Percentiles rank a stretch among this genome's conserved stretches.
Conservation (phyloP, 2,113 vertebrate species). For the Aspidoscelis tigris region DNA sequence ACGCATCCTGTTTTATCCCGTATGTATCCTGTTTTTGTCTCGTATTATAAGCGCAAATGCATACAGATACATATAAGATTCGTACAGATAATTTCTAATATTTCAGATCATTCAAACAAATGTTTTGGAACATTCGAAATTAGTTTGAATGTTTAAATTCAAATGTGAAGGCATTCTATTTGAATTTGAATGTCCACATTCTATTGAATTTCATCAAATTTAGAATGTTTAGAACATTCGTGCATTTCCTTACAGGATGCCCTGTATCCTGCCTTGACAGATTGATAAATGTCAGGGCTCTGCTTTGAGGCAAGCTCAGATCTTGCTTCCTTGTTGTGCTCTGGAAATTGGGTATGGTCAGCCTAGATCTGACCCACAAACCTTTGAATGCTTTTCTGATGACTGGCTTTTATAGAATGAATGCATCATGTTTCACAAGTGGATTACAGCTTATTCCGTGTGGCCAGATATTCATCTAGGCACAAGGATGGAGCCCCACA, state of each 20-base stretch:
- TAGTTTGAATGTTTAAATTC: too few species aligned
- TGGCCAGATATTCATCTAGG: constrained; percentile 61
- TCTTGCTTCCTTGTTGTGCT: constrained; percentile 7
- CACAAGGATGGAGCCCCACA: constrained; percentile 38
- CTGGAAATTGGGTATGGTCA: constrained; percentile 11
- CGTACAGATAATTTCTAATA: too few species aligned
- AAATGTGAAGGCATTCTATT: too few species aligned
- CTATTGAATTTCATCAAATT: too few species aligned
- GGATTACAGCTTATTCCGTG: constrained; percentile 57
- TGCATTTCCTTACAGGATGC: neutral
- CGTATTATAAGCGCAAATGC: too few species aligned
- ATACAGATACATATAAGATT: too few species aligned
- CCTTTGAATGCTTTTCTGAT: constrained; percentile 54
- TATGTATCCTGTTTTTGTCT: too few species aligned
- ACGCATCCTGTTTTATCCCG: too few species aligned
- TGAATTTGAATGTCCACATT: too few species aligned
- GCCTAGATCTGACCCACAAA: constrained; percentile 33
- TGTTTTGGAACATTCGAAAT: too few species aligned
- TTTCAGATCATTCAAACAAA: too few species aligned
- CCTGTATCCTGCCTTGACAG: neutral
- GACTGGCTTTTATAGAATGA: constrained; percentile 61
- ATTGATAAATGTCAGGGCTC: neutral
- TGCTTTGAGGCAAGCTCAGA: neutral
- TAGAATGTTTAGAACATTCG: neutral
- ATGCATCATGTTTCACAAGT: constrained; percentile 67